These are phyloP conservation scores for Eupithecia exiguata DNA, from an alignment of 2,888 invertebrate genomes.

Conservation along the genomic window DNA sequence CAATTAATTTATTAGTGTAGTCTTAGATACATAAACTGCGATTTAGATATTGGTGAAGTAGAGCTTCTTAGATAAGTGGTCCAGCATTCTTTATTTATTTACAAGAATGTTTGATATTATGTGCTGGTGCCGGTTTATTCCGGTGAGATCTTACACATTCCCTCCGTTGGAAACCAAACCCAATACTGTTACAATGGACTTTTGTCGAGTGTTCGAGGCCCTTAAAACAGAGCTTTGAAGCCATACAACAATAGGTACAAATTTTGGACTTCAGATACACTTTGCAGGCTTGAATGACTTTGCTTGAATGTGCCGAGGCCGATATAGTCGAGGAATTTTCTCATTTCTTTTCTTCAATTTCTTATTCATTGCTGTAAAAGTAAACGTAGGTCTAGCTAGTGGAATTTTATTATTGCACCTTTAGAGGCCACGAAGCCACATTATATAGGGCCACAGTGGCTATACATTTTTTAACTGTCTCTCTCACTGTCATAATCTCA, in stretches of 20 bases:
- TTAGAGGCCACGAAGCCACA: neutral
- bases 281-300: neutral
- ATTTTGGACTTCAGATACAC: constrained; percentile 11
- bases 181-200: constrained; percentile 21
- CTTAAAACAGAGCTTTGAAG: constrained; percentile 13
- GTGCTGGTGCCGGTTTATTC: neutral
- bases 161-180: neutral
- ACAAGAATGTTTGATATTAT: neutral
- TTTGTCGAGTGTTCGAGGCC: constrained; percentile 17
- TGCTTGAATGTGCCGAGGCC: neutral
- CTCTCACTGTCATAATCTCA: too few species aligned
- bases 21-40: too few species aligned
- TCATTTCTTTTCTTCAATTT: neutral
- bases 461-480: too few species aligned
- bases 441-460: too few species aligned
- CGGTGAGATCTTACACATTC: neutral
- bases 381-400: neutral
- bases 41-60: neutral
- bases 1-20: too few species aligned
- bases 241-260: constrained; percentile 5
- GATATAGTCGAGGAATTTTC: neutral
- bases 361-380: neutral
- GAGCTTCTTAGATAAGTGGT: neutral
- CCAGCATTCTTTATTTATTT: neutral
- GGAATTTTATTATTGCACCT: neutral